Conservation (phyloP, 2,888 invertebrate genomes). For the Calameuta filiformis region DNA sequence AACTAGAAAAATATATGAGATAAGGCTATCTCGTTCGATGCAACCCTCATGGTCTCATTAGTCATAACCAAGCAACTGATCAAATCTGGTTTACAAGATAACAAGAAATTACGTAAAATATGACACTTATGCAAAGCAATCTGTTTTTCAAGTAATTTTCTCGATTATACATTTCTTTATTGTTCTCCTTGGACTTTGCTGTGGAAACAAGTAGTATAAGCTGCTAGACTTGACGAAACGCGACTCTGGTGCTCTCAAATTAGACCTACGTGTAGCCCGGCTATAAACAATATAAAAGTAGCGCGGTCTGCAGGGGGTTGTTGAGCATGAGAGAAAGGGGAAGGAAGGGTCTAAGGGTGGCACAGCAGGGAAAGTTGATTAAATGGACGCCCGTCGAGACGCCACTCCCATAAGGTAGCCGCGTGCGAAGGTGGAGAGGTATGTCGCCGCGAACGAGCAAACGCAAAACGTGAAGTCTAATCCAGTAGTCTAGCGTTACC, state of each 20-base stretch:
- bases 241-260: neutral
- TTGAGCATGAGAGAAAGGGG: constrained; percentile 5
- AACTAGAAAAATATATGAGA: neutral
- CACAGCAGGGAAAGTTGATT: constrained; percentile 24
- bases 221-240: neutral
- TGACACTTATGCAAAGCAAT: constrained; percentile 21
- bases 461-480: neutral
- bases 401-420: constrained; percentile 11
- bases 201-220: neutral
- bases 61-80: neutral
- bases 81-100: neutral
- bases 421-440: neutral
- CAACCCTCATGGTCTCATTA: neutral
- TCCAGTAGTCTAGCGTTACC: neutral
- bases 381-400: constrained; percentile 25
- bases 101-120: constrained; percentile 17
- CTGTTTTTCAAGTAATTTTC: neutral
- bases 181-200: neutral
- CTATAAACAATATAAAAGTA: neutral
- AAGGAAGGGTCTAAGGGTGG: constrained; percentile 9
- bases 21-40: neutral
- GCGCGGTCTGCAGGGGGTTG: neutral
- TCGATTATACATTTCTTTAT: neutral
- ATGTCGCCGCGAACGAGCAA: neutral
- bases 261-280: neutral